Percentiles rank a stretch among this genome's conserved stretches.
These are phyloP conservation scores for Pteronotus mesoamericanus DNA, from an alignment of 2,797 vertebrate genomes.

Conservation along the genomic window DNA sequence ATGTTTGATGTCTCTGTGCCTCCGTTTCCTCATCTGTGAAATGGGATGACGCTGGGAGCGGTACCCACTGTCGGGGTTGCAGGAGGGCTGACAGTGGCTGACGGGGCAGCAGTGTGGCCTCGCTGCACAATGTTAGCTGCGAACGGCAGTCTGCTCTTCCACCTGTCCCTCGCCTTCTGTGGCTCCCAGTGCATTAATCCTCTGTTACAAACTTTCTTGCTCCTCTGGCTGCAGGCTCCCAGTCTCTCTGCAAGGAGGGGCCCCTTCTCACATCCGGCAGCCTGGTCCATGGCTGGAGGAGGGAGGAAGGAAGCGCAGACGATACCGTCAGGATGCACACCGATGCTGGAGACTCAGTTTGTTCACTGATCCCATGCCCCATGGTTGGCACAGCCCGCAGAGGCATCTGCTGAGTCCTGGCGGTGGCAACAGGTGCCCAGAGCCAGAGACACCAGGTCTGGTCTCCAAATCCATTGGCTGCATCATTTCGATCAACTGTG, in stretches of 20 bases:
- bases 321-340: accelerated
- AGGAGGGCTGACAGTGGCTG: background rate
- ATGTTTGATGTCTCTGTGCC: background rate
- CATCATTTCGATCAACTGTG: background rate
- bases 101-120: background rate
- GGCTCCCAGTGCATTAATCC: background rate
- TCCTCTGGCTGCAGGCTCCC: too few species aligned
- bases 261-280: background rate
- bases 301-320: background rate
- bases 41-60: background rate
- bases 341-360: background rate
- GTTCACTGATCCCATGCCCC: too few species aligned
- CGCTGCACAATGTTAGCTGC: background rate
- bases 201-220: background rate
- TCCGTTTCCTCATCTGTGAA: background rate
- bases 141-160: background rate
- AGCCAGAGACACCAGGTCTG: too few species aligned
- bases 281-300: background rate
- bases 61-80: background rate
- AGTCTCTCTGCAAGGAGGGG: background rate
- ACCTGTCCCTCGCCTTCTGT: too few species aligned
- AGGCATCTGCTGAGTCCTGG: background rate
- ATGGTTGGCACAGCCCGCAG: accelerated
- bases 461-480: background rate
- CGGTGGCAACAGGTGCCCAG: too few species aligned